Percentiles rank a stretch among this genome's conserved stretches.
Conservation (phyloP, 2,113 vertebrate genomes). For the Oreocharis arfaki region DNA sequence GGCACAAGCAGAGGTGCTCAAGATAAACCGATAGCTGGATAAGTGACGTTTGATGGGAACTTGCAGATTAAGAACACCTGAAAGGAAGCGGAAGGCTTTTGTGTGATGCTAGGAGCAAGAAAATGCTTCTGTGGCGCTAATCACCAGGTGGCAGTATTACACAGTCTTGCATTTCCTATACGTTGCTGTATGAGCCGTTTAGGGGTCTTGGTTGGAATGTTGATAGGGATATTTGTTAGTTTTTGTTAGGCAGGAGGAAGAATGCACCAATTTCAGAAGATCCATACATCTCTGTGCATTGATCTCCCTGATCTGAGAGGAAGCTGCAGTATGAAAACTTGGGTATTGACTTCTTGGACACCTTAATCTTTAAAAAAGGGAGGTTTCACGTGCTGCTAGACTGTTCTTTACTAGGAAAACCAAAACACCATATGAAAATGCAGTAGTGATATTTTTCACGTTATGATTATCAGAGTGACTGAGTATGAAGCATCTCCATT, state of each 20-base stretch:
- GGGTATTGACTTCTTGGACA: background rate
- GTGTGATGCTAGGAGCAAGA: background rate
- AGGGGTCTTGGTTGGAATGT: background rate
- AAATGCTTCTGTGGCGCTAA: background rate
- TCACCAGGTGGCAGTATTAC: constrained; percentile 57
- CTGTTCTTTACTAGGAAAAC: background rate
- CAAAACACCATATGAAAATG: background rate
- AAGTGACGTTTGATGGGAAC: background rate
- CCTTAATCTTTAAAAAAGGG: background rate
- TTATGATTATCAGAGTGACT: background rate
- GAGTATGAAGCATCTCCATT: background rate
- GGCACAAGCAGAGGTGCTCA: background rate
- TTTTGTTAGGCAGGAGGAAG: background rate
- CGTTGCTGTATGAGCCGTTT: rapidly evolving
- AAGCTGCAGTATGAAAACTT: background rate
- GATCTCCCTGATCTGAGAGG: background rate
- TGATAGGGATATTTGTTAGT: background rate
- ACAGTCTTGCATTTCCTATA: background rate
- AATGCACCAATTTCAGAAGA: background rate
- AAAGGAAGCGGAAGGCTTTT: background rate
- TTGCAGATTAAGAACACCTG: background rate
- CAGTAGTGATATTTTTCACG: background rate
- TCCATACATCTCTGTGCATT: background rate
- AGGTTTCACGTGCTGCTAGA: background rate
- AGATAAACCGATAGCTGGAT: background rate